Percentiles rank a stretch among this genome's conserved stretches.
Evolutionary conservation across 2,888 invertebrate species (phyloP).

Genomic region (Tinea semifulvella): DNA sequence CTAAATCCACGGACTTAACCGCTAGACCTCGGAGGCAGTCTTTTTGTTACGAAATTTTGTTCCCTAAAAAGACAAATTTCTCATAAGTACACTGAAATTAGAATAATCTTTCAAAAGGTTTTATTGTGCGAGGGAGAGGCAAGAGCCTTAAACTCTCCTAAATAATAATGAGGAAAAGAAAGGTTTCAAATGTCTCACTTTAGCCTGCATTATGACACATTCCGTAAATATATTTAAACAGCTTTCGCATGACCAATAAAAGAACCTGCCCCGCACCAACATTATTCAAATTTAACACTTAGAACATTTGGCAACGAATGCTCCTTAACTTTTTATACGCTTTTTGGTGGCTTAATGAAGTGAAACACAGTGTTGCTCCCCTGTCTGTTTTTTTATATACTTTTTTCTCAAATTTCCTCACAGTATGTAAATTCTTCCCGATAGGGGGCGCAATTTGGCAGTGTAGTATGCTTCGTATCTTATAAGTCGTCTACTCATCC

Average conservation of each 20-base stretch:
- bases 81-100: too few relatives aligned
- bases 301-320: slow-evolving; percentile 47
- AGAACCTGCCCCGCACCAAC: slow-evolving; percentile 35
- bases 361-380: slow-evolving; percentile 49
- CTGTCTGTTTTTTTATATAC: slow-evolving; percentile 15
- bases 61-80: too few relatives aligned
- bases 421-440: slow-evolving; percentile 20
- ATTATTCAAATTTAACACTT: slow-evolving; percentile 55
- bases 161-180: too few relatives aligned
- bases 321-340: slow-evolving; percentile 60
- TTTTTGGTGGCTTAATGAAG: slow-evolving; percentile 58
- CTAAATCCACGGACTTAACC: too few relatives aligned
- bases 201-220: neutral
- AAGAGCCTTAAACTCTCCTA: too few relatives aligned
- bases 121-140: too few relatives aligned
- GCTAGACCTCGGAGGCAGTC: too few relatives aligned
- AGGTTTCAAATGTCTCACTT: too few relatives aligned
- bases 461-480: slow-evolving; percentile 9
- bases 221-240: neutral
- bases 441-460: slow-evolving; percentile 19
- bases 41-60: too few relatives aligned
- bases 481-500: slow-evolving; percentile 7
- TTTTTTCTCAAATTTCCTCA: slow-evolving; percentile 16
- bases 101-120: too few relatives aligned
- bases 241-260: neutral